These are phyloP conservation scores for Bombyx mandarina DNA, from an alignment of 1,140 invertebrate genomes.

Conservation along the genomic window DNA sequence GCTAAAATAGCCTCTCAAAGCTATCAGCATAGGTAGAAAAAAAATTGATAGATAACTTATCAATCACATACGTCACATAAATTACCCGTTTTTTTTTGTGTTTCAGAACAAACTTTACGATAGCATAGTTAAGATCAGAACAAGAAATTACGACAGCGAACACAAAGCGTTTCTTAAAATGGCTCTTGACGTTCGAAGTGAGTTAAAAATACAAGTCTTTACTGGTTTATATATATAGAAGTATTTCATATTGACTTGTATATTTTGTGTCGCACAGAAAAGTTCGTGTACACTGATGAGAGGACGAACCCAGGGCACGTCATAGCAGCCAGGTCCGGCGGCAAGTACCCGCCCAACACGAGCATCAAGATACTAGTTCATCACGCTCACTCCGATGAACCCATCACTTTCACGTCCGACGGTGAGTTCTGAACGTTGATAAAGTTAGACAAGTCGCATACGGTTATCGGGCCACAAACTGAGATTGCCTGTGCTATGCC, in stretches of 20 bases:
- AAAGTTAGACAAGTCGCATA: neutral
- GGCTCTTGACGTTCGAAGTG: conserved; percentile 81
- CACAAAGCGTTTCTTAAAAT: conserved; percentile 85
- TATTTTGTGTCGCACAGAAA: conserved; percentile 66
- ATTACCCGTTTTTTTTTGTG: conserved; percentile 5
- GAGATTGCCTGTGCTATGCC: no score
- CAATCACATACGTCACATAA: neutral
- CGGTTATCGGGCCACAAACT: no score
- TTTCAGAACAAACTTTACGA: conserved; percentile 78
- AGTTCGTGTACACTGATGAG: conserved; percentile 79
- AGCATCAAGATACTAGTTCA: conserved; percentile 90
- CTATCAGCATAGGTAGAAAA: no score
- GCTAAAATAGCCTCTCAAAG: no score
- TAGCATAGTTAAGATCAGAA: conserved; percentile 77
- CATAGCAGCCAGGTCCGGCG: conserved; percentile 85
- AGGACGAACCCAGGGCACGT: conserved; percentile 85
- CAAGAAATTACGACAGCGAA: conserved; percentile 80
- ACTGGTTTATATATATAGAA: neutral
- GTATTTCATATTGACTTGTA: neutral
- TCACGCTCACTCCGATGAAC: conserved; percentile 74
- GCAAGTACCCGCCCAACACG: conserved; percentile 80
- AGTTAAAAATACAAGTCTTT: conserved; percentile 22
- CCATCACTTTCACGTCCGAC: conserved; percentile 89
- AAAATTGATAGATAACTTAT: no score
- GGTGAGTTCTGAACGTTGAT: conserved; percentile 69